Percentiles rank a stretch among this genome's conserved stretches.
phyloP scores from a whole-genome alignment of 2,797 vertebrate genomes.

The Malacoctenus gilli region DNA sequence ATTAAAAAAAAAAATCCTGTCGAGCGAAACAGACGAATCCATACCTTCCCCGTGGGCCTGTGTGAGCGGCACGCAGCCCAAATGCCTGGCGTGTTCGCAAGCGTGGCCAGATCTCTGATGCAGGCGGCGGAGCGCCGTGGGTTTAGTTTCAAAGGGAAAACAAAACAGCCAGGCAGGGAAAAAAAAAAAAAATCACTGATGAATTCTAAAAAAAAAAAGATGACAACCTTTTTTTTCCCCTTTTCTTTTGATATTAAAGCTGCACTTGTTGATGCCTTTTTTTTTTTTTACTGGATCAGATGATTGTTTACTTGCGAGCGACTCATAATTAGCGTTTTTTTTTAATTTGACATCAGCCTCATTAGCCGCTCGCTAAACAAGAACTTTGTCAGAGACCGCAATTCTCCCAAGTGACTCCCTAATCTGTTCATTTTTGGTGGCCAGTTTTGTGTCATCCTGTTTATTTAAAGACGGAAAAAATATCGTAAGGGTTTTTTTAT shows the following conservation, averaged over 20 bases:
- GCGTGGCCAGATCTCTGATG: constrained; percentile 49
- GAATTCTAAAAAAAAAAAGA: neutral
- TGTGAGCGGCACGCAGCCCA: constrained; percentile 35
- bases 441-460: too few relatives aligned
- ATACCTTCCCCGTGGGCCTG: constrained; percentile 49
- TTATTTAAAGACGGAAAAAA: too few relatives aligned
- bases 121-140: constrained; percentile 14
- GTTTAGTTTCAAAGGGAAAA: constrained; percentile 7
- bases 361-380: too few relatives aligned
- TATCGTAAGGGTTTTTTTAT: too few relatives aligned
- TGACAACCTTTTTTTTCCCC: neutral
- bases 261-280: neutral
- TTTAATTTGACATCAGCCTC: neutral
- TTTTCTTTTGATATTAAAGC: neutral
- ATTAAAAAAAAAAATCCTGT: constrained; percentile 62
- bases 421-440: too few relatives aligned
- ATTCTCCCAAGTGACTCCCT: too few relatives aligned
- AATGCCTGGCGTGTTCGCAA: constrained; percentile 36
- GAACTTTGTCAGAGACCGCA: too few relatives aligned
- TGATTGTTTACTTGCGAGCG: neutral
- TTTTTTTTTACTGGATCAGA: neutral
- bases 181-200: constrained; percentile 12
- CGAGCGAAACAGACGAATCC: constrained; percentile 62
- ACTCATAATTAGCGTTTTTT: too few relatives aligned
- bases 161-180: constrained; percentile 1